A percentile compares a stretch with the other conserved stretches of the same genome.
These are phyloP conservation scores for Polypterus bichir DNA, from an alignment of 2,113 vertebrate species.

Conservation along the genomic window DNA sequence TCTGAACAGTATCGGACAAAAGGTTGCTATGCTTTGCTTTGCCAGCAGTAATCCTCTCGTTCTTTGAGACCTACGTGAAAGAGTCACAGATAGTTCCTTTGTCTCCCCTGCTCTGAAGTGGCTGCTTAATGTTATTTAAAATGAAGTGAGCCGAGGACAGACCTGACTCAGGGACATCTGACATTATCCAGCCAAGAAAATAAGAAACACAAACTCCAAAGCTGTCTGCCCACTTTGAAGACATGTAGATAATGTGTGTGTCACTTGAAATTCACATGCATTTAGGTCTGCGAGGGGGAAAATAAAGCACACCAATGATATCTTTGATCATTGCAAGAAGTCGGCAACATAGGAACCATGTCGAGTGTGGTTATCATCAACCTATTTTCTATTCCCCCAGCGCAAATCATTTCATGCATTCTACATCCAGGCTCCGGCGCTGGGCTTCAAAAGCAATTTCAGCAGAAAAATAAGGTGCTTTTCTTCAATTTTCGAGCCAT, in stretches of 20 bases:
- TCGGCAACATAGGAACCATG: conserved; percentile 64
- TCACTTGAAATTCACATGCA: conserved; percentile 68
- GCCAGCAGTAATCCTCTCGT: too few species aligned
- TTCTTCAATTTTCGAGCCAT: conserved; percentile 99
- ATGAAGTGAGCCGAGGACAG: conserved; percentile 18
- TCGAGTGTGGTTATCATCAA: conserved; percentile 84
- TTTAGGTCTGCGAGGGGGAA: conserved; percentile 60
- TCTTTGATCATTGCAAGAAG: conserved; percentile 82
- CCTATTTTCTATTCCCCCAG: conserved; percentile 74
- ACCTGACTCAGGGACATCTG: conserved; percentile 24
- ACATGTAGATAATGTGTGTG: conserved; percentile 49
- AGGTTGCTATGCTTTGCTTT: too few species aligned
- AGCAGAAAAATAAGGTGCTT: conserved; percentile 98
- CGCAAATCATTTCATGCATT: conserved; percentile 86
- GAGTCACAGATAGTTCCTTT: conserved; percentile 19
- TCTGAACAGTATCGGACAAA: too few species aligned
- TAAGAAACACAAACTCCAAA: conserved; percentile 32
- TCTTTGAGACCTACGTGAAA: too few species aligned
- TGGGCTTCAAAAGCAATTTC: conserved; percentile 99
- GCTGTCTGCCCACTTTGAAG: conserved; percentile 34
- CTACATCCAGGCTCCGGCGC: conserved; percentile 71
- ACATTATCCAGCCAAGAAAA: conserved; percentile 31
- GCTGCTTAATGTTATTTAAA: conserved; percentile 19
- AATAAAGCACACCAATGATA: conserved; percentile 77
- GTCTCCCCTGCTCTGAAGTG: conserved; percentile 25